These are phyloP conservation scores for Drosophila affinis DNA, from an alignment of 2,888 invertebrate species.

Conservation along the genomic window DNA sequence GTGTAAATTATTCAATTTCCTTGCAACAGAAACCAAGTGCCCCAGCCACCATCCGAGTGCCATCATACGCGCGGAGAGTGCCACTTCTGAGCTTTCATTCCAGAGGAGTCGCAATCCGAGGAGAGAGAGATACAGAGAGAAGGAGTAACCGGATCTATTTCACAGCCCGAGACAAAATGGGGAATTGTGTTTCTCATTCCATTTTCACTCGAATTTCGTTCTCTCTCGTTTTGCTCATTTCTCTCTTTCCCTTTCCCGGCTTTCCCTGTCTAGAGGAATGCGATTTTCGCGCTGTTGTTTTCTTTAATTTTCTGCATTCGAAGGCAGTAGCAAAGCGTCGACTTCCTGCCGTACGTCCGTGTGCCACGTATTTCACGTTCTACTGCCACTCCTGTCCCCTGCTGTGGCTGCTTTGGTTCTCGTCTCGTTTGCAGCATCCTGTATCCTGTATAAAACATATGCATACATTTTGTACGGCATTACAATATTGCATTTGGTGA, in stretches of 20 bases:
- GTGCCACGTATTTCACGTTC: not conserved
- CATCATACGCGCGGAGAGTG: not conserved
- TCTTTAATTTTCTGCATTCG: conserved; percentile 53
- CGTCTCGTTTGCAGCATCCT: conserved; percentile 36
- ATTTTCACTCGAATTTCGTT: conserved; percentile 21
- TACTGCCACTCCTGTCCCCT: not conserved
- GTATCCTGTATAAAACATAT: conserved; percentile 66
- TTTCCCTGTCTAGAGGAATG: conserved; percentile 15
- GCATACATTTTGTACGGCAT: conserved; percentile 73
- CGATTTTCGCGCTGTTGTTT: conserved; percentile 42
- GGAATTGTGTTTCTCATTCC: conserved; percentile 29
- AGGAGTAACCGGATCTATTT: conserved; percentile 44
- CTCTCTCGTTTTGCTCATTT: not conserved
- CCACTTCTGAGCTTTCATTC: not conserved
- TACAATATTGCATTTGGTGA: conserved; percentile 74
- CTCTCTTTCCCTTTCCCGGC: conserved; percentile 13
- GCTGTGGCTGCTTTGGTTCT: conserved; percentile 14
- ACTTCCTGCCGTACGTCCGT: conserved; percentile 40
- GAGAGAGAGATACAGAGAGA: not conserved
- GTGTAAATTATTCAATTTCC: not conserved
- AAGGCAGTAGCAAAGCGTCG: conserved; percentile 28
- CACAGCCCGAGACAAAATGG: conserved; percentile 23
- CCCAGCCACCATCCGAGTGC: not conserved
- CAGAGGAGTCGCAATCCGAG: not conserved
- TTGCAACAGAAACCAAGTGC: not conserved